These are phyloP conservation scores for Hylyphantes graminicola DNA, from an alignment of 1,140 invertebrate genomes.

Conservation along the genomic window DNA sequence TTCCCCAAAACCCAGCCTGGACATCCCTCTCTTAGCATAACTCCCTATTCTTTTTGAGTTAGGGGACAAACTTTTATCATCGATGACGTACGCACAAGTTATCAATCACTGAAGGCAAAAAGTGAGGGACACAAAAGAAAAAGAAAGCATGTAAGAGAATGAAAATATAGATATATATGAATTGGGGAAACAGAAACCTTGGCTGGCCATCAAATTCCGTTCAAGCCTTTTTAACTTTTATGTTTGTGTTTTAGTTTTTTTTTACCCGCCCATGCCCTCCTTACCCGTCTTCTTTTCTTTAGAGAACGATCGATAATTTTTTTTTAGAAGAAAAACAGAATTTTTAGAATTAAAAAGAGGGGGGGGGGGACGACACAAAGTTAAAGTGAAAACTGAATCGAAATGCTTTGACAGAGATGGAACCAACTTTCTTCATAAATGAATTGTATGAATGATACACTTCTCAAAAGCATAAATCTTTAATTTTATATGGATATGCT, in stretches of 20 bases:
- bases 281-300: background rate
- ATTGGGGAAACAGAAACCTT: slow-evolving; percentile 17
- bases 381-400: background rate
- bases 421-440: background rate
- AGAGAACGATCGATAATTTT: slow-evolving; percentile 34
- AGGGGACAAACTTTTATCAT: slow-evolving; percentile 25
- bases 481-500: no score
- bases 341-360: slow-evolving; percentile 46
- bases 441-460: no score
- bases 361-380: background rate
- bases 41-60: slow-evolving; percentile 32
- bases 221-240: slow-evolving; percentile 27
- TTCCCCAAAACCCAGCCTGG: background rate
- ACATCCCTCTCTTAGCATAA: slow-evolving; percentile 8
- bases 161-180: background rate
- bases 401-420: background rate
- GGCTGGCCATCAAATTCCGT: slow-evolving; percentile 49
- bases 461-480: no score
- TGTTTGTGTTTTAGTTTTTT: background rate
- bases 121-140: background rate
- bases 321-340: slow-evolving; percentile 9
- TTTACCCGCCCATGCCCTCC: background rate
- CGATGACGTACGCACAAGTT: slow-evolving; percentile 29
- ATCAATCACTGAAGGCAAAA: slow-evolving; percentile 33
- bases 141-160: no score